A percentile compares a stretch with the other conserved stretches of the same genome.
phyloP scores from a whole-genome alignment of 2,113 vertebrate species.

The Columba livia region DNA sequence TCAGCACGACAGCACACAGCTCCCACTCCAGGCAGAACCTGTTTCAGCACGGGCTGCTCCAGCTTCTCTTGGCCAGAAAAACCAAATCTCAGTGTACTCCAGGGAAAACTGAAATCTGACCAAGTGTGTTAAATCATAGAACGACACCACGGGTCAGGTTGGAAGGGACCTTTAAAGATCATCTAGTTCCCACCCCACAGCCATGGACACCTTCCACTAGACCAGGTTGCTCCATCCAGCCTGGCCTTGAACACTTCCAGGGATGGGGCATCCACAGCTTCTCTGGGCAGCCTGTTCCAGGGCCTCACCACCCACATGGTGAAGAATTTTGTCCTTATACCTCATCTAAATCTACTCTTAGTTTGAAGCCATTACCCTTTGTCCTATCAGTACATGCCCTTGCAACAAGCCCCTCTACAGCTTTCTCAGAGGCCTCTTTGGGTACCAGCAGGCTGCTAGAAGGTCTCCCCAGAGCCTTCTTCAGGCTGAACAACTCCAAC shows the following conservation, averaged over 20 bases:
- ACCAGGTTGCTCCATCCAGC: not conserved
- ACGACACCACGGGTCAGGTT: not conserved
- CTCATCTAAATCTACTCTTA: not conserved
- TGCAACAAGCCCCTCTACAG: not conserved
- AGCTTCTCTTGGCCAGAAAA: not conserved
- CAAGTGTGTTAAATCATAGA: not conserved
- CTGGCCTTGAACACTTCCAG: not conserved
- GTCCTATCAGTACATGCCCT: not conserved
- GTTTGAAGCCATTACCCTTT: not conserved
- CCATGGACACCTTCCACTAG: not conserved
- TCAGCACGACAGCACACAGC: not conserved
- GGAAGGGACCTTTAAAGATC: not conserved
- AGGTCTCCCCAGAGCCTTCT: rapidly evolving
- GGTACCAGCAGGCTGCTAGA: not conserved
- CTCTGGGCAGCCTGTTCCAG: not conserved
- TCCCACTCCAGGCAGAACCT: not conserved
- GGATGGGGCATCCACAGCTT: not conserved
- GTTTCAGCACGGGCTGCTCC: not conserved
- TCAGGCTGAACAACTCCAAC: not conserved
- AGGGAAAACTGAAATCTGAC: not conserved
- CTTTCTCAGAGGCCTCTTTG: not conserved
- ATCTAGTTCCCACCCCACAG: not conserved
- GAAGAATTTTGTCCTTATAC: rapidly evolving
- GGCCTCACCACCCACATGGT: not conserved
- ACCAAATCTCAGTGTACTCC: not conserved